These are phyloP conservation scores for Macrotis lagotis DNA, from an alignment of 2,113 vertebrate species.

Conservation along the genomic window DNA sequence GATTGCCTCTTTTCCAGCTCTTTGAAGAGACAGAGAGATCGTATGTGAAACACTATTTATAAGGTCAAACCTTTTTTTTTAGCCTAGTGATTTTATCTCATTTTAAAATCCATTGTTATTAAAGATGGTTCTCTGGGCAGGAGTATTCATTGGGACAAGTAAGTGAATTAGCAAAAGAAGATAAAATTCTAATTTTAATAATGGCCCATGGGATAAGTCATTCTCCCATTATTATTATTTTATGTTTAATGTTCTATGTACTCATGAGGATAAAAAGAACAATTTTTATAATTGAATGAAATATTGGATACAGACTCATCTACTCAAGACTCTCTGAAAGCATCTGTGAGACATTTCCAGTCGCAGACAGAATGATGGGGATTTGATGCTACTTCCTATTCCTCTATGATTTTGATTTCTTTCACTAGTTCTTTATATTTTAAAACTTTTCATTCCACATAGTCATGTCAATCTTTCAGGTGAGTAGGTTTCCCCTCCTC, in stretches of 20 bases:
- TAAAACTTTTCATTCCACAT: background rate
- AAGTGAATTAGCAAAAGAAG: background rate
- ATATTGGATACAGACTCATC: background rate
- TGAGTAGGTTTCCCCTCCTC: background rate
- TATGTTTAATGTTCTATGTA: background rate
- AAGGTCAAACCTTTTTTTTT: background rate
- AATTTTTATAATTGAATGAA: background rate
- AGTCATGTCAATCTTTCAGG: background rate
- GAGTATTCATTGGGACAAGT: background rate
- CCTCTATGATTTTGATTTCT: background rate
- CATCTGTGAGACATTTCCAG: background rate
- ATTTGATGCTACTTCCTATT: background rate
- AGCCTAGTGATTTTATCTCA: background rate
- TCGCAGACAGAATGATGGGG: background rate
- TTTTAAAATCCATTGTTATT: background rate
- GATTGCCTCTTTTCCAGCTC: background rate
- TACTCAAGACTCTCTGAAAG: background rate
- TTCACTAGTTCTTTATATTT: background rate
- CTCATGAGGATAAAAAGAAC: background rate
- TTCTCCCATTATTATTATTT: background rate
- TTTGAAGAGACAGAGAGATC: background rate
- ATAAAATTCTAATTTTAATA: background rate
- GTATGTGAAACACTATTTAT: background rate
- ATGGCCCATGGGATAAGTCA: background rate
- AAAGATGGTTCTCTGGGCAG: background rate